Percentiles rank a stretch among this genome's conserved stretches.
Evolutionary conservation across 2,113 vertebrate species (phyloP).

Genomic region (Alces alces): DNA sequence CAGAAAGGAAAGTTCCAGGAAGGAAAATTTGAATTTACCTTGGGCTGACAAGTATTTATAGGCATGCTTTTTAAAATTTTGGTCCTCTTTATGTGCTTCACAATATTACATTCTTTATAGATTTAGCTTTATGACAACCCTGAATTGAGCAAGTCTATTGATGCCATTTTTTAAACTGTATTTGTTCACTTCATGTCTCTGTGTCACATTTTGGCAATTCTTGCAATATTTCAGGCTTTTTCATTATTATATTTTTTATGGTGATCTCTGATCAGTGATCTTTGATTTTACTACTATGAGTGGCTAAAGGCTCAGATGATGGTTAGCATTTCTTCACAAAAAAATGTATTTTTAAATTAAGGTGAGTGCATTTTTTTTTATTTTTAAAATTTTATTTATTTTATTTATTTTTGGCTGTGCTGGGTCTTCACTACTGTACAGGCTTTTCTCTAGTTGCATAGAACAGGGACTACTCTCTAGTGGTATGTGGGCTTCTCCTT

Average conservation of each 20-base stretch:
- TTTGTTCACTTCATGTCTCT: background rate
- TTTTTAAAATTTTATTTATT: background rate
- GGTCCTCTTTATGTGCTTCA: background rate
- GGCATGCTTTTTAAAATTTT: background rate
- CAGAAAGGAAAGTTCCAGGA: background rate
- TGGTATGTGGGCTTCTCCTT: background rate
- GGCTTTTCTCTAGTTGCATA: background rate
- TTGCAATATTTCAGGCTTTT: background rate
- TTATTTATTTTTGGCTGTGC: background rate
- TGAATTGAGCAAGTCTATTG: background rate
- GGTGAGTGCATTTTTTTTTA: background rate
- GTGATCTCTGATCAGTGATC: background rate
- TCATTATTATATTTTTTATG: background rate
- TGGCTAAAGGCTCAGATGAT: background rate
- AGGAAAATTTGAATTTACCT: background rate
- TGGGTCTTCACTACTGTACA: background rate
- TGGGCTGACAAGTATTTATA: background rate
- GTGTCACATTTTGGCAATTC: background rate
- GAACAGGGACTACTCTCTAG: background rate
- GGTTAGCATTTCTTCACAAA: background rate
- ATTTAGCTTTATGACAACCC: background rate
- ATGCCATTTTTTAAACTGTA: background rate
- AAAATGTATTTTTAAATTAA: background rate
- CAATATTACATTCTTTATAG: background rate
- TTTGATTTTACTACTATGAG: background rate